Conservation (phyloP, 2,113 vertebrate species). For the Bos javanicus region DNA sequence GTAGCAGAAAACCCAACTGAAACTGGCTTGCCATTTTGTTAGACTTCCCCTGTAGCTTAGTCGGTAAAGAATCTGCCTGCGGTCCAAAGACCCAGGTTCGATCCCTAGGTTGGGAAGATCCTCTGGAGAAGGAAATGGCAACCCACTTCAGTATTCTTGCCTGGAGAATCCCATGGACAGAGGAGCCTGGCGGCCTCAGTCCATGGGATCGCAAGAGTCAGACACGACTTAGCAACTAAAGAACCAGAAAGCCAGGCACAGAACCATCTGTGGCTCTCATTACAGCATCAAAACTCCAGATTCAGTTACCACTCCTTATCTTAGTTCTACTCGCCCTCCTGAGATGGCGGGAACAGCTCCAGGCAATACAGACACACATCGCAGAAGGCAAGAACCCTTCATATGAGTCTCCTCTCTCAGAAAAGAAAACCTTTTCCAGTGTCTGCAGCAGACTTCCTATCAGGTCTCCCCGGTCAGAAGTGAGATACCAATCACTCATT, state of each 20-base stretch:
- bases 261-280: neutral
- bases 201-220: fast-evolving
- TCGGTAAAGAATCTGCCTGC: neutral
- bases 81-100: neutral
- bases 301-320: neutral
- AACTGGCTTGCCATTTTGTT: neutral
- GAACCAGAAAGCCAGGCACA: neutral
- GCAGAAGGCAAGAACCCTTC: neutral
- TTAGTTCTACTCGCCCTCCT: neutral
- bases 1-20: neutral
- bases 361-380: neutral
- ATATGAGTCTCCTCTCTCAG: neutral
- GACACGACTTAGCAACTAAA: fast-evolving
- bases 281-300: neutral
- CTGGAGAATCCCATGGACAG: neutral
- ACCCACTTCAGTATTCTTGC: neutral
- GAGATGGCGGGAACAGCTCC: neutral
- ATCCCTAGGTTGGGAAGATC: neutral
- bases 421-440: neutral
- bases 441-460: neutral
- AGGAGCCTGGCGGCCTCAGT: neutral
- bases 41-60: neutral
- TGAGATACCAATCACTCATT: neutral
- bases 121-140: neutral
- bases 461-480: neutral